phyloP scores from a whole-genome alignment of 2,797 vertebrate species.

The Fringilla coelebs region DNA sequence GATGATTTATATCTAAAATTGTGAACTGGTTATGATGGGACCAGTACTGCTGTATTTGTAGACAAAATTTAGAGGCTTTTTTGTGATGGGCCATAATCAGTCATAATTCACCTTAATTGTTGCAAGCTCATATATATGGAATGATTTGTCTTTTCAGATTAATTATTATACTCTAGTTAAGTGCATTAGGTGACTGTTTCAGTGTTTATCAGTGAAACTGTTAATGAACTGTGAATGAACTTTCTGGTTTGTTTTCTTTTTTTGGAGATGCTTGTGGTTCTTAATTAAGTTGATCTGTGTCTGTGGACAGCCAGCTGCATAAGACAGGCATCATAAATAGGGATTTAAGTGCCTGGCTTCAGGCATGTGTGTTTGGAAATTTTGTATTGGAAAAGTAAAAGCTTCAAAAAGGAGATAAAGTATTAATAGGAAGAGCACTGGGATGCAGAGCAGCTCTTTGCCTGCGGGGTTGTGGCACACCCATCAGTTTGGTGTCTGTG shows the following conservation, averaged over 20 bases:
- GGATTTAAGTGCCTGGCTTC: conserved; percentile 1
- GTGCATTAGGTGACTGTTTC: background rate
- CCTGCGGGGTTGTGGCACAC: background rate
- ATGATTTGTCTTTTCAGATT: background rate
- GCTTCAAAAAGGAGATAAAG: background rate
- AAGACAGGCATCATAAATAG: background rate
- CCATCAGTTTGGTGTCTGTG: background rate
- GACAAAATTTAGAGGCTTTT: background rate
- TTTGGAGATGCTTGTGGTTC: background rate
- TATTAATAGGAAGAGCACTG: conserved; percentile 2
- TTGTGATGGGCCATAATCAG: background rate
- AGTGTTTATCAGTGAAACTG: background rate
- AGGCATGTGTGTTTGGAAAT: background rate
- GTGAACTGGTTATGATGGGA: background rate
- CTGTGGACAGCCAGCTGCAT: background rate
- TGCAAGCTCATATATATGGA: background rate
- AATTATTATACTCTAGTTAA: background rate
- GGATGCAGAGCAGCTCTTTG: background rate
- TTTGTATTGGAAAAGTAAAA: conserved; percentile 15
- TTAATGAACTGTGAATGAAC: background rate
- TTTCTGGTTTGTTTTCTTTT: background rate
- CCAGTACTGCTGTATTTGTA: background rate
- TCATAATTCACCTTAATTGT: background rate
- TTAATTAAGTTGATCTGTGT: background rate
- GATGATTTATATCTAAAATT: background rate